Evolutionary conservation across 2,888 invertebrate genomes (phyloP).

Genomic region (Cybosia mesomella): DNA sequence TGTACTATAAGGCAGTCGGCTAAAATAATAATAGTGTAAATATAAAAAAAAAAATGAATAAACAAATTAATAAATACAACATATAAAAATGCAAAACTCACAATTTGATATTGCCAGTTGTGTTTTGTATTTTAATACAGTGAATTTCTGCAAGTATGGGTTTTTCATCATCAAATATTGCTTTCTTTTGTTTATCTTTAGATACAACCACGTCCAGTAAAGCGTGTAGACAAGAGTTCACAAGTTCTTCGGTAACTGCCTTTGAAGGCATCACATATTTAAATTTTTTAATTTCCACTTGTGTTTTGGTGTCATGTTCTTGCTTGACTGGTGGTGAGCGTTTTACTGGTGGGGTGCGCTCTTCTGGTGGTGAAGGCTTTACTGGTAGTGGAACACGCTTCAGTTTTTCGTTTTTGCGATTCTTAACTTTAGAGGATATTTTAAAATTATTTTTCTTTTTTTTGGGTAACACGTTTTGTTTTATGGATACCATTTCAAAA

Average conservation of each 20-base stretch:
- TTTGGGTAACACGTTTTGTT: conserved; percentile 31
- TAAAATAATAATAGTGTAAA: conserved; percentile 39
- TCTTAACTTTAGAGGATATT: conserved; percentile 32
- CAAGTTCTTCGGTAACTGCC: conserved; percentile 64
- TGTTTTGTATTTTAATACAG: conserved; percentile 89
- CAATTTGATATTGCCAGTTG: conserved; percentile 88
- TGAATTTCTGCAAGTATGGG: conserved; percentile 88
- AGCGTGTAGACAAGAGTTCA: conserved; percentile 67
- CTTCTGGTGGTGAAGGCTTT: neutral
- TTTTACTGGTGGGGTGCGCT: neutral
- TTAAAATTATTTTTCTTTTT: conserved; percentile 27
- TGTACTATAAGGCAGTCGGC: conserved; percentile 87
- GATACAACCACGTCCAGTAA: conserved; percentile 66
- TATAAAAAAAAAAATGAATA: neutral
- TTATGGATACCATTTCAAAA: conserved; percentile 41
- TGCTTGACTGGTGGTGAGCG: conserved; percentile 30
- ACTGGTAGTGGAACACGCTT: conserved; percentile 17
- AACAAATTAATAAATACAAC: neutral
- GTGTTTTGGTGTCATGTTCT: conserved; percentile 18
- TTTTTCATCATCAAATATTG: conserved; percentile 86
- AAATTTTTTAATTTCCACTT: conserved; percentile 48
- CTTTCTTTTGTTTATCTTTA: conserved; percentile 71
- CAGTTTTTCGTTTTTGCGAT: conserved; percentile 31
- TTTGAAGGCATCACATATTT: conserved; percentile 75
- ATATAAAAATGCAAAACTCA: conserved; percentile 71